These are phyloP conservation scores for Poecile atricapillus DNA, from an alignment of 2,113 vertebrate genomes.

Conservation along the genomic window DNA sequence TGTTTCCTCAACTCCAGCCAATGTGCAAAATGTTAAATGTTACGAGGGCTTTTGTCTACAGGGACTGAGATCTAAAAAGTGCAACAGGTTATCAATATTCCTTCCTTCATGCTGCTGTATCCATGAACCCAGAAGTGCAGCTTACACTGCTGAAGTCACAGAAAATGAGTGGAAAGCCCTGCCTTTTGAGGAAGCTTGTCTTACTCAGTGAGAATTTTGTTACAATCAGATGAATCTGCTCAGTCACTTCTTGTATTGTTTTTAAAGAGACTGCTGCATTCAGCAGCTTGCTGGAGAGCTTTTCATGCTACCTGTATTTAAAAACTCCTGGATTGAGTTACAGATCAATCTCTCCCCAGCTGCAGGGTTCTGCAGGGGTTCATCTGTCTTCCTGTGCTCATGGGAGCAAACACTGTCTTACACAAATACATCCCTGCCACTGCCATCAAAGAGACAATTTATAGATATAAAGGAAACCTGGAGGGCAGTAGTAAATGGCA, in stretches of 20 bases:
- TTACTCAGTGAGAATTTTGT: background rate
- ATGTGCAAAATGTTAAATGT: background rate
- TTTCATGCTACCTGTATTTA: conserved; percentile 20
- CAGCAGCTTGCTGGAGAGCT: conserved; percentile 8
- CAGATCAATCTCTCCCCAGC: conserved; percentile 5
- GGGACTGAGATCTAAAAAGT: background rate
- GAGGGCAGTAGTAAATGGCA: background rate
- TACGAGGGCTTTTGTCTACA: background rate
- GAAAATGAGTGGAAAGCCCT: background rate
- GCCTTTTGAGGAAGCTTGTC: background rate
- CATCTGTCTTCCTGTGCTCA: background rate
- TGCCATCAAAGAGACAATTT: background rate
- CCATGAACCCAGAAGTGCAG: background rate
- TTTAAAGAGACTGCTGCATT: background rate
- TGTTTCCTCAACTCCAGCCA: background rate
- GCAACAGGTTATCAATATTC: background rate
- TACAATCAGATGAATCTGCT: background rate
- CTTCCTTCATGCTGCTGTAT: background rate
- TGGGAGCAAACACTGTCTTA: background rate
- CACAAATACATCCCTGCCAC: background rate
- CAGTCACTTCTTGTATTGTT: background rate
- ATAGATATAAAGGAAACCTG: background rate
- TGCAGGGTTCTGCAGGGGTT: conserved; percentile 6
- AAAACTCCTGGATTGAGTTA: conserved; percentile 15
- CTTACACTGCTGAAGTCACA: background rate